Conservation (phyloP, 2,113 vertebrate species). For the Nothocercus julius region DNA sequence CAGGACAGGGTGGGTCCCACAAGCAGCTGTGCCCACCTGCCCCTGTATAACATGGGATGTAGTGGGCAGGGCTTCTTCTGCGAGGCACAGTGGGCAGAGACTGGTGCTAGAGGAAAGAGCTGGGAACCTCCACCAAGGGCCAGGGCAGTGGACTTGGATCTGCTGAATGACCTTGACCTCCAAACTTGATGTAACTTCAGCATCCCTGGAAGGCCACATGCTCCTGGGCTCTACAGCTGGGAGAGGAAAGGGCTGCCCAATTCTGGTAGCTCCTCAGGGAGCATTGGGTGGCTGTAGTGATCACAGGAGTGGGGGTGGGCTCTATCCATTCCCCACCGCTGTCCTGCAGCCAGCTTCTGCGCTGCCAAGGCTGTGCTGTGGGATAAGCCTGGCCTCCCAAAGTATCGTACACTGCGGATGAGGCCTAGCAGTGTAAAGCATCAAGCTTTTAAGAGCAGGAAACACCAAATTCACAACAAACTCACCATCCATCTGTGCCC, state of each 20-base stretch:
- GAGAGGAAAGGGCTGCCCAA: neutral
- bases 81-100: neutral
- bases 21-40: neutral
- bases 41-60: neutral
- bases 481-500: neutral
- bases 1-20: neutral
- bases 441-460: neutral
- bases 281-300: neutral
- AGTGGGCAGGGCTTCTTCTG: neutral
- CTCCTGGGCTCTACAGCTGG: neutral
- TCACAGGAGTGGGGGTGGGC: neutral
- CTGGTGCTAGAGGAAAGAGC: neutral
- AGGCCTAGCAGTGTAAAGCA: neutral
- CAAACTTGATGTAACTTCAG: neutral
- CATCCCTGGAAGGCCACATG: neutral
- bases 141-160: neutral
- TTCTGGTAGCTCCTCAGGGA: neutral
- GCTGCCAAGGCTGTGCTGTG: neutral
- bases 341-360: neutral
- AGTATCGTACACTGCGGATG: rapidly evolving
- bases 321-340: neutral
- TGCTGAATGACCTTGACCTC: neutral
- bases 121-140: neutral
- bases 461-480: neutral
- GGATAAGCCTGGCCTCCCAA: neutral